Conservation (phyloP, 1,140 invertebrate species). For the Drosophila neocordata region DNA sequence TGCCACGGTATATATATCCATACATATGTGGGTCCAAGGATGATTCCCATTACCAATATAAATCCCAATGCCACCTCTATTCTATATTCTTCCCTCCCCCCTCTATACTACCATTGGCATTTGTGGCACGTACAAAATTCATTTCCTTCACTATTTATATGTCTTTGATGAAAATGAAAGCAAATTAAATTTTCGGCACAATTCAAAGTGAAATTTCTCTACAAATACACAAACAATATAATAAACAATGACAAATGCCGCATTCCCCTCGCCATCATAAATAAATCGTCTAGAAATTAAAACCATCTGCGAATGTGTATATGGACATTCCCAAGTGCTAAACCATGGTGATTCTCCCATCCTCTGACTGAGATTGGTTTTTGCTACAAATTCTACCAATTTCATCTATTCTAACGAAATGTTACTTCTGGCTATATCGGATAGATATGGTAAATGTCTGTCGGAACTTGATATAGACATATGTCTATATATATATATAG, state of each 20-base stretch:
- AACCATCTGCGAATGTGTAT: background rate
- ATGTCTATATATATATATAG: no score
- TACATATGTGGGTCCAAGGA: constrained; percentile 49
- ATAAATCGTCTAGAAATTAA: background rate
- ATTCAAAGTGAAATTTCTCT: constrained; percentile 67
- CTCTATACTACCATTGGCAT: constrained; percentile 46
- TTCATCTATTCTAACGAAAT: no score
- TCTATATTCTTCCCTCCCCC: background rate
- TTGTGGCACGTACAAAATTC: constrained; percentile 78
- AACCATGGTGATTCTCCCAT: constrained; percentile 8
- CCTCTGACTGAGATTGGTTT: constrained; percentile 17
- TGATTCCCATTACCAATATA: background rate
- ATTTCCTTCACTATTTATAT: constrained; percentile 77
- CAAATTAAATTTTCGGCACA: constrained; percentile 79
- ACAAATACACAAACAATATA: constrained; percentile 8
- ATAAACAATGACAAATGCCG: constrained; percentile 9
- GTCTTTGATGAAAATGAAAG: constrained; percentile 77
- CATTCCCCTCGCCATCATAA: constrained; percentile 1
- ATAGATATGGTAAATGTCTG: no score
- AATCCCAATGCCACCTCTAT: background rate
- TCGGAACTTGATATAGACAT: no score
- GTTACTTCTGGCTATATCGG: no score
- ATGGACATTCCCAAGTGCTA: background rate
- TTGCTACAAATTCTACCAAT: background rate
- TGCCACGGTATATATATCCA: background rate